phyloP scores from a whole-genome alignment of 2,113 vertebrate genomes.

The Bucco capensis region DNA sequence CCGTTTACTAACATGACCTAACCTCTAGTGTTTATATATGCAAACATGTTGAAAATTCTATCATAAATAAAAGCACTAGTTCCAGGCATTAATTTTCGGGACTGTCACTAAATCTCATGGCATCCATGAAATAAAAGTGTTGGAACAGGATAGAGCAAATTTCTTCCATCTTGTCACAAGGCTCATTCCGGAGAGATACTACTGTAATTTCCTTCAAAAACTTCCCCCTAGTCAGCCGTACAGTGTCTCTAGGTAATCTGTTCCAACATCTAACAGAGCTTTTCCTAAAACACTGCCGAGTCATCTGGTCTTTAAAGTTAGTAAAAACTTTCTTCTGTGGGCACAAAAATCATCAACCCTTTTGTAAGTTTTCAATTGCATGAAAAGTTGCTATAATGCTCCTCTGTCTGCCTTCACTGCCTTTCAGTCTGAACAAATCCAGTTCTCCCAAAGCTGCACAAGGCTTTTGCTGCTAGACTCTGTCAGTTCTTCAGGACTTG shows the following conservation, averaged over 20 bases:
- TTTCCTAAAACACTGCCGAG: not conserved
- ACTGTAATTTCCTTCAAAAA: not conserved
- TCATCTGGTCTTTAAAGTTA: not conserved
- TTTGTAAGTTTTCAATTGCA: not conserved
- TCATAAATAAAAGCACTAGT: not conserved
- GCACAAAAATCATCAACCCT: not conserved
- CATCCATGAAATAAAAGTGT: not conserved
- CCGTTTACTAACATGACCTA: not conserved
- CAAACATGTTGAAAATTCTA: not conserved
- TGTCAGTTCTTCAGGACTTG: not conserved
- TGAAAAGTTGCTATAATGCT: not conserved
- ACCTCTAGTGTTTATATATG: not conserved
- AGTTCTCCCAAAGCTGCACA: not conserved
- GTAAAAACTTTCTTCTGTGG: not conserved
- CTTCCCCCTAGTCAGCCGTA: not conserved
- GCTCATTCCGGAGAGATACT: not conserved
- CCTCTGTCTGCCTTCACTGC: not conserved
- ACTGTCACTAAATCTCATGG: not conserved
- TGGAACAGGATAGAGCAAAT: not conserved
- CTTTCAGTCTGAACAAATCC: not conserved
- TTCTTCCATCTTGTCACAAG: not conserved
- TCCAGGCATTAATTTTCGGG: not conserved
- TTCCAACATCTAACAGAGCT: not conserved
- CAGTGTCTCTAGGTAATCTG: not conserved
- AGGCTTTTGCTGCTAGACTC: not conserved